Base-by-base conservation (phyloP, 2,797 vertebrate genomes). In the Anolis apletophallus region DNA sequence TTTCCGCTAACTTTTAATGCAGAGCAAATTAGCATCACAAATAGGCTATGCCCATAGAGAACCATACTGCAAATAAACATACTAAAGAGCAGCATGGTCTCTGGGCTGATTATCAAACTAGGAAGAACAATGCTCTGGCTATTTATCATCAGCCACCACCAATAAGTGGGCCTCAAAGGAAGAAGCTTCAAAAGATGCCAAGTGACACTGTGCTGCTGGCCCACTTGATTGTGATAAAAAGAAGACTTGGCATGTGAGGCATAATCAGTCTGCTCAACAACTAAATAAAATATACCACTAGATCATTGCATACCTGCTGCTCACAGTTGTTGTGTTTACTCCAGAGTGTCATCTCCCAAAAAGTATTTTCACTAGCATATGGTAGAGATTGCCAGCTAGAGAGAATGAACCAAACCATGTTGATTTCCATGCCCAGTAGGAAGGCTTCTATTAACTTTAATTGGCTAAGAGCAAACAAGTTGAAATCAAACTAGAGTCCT, bases 401-500 rank as follows among this genome's bases (percentile, higher is more conserved):
- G 68, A 90, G 87, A 34, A 69, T 29, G 32, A 80, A 80, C 80
- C 71, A 82, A 84, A 29, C 34, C 7, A 10, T 32, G 14, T 76
- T 40, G 79, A 1, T 71, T 57, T 0, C 46, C 68, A 76, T 79
- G 75, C 29, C n/a, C 73, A 81, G 81, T 50, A 36, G 68, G 12
- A 88, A 88, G 57, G 52, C 64, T 68, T 21, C 5, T 69, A 50
- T 81, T 84, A 84, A 84, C 40, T 61, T 84, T 88, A 88, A 88
- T 88, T 84, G 69, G 68, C n/a, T 73, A 76, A 23, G 21, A 80
- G 80, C 52, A 89, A 87, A 81, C 0, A 32, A 57, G 32, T 36
- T 72, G 26, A 61, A 87, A 29, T 59, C n/a, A 86, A 83, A 67
- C 1, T 0, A 54, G 19, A n/a, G 5, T 26, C 0, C 5, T 29